phyloP scores from a whole-genome alignment of 2,797 vertebrate genomes.

The Alcedo atthis region DNA sequence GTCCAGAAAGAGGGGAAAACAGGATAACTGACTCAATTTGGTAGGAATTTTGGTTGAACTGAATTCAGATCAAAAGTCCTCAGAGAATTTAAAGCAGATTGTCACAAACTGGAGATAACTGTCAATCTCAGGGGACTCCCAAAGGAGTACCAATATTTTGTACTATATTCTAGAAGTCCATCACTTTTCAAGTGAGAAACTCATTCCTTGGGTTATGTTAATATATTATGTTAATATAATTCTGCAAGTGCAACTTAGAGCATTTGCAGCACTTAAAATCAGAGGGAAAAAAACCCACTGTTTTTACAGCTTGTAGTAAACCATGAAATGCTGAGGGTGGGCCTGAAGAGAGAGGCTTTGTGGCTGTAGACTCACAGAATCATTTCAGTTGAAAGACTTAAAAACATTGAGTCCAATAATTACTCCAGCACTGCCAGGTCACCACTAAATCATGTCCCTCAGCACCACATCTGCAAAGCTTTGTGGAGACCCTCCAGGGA shows the following conservation, averaged over 20 bases:
- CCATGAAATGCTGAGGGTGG: neutral
- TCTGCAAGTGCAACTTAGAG: neutral
- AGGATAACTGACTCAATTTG: neutral
- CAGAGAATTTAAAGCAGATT: neutral
- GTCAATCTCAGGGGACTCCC: neutral
- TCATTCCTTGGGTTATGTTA: neutral
- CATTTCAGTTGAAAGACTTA: too few relatives aligned
- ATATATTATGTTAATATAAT: too few relatives aligned
- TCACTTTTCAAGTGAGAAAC: neutral
- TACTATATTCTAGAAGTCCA: neutral
- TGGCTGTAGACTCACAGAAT: neutral
- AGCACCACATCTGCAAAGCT: too few relatives aligned
- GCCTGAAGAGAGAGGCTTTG: neutral
- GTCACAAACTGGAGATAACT: neutral
- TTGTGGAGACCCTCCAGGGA: too few relatives aligned
- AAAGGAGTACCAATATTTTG: neutral
- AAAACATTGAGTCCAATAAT: too few relatives aligned
- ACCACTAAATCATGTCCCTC: too few relatives aligned
- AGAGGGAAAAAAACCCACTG: neutral
- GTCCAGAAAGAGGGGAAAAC: neutral
- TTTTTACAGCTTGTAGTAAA: neutral
- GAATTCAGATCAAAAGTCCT: neutral
- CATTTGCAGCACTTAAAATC: rapidly evolving
- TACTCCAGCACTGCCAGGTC: too few relatives aligned
- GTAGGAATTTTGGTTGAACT: neutral